These are phyloP conservation scores for Drosophila dunni DNA, from an alignment of 1,140 invertebrate species.

Conservation along the genomic window DNA sequence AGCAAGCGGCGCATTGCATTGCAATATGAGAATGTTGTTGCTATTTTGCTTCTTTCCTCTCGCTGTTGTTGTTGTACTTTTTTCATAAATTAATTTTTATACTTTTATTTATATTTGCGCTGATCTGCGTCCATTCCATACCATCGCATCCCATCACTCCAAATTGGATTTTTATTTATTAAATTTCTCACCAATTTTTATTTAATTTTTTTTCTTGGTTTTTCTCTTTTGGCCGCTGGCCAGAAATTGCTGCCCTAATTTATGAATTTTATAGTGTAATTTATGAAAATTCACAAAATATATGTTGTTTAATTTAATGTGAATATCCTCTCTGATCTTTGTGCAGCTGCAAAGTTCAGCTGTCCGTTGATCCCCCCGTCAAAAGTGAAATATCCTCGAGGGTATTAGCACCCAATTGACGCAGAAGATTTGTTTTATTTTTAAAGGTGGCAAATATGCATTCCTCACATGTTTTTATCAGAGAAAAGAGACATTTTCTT, in stretches of 20 bases:
- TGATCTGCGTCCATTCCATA: background rate
- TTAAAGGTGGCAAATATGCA: too few species aligned
- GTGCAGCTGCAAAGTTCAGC: slow-evolving; percentile 3
- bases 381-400: background rate
- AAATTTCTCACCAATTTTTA: background rate
- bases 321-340: slow-evolving; percentile 14
- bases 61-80: background rate
- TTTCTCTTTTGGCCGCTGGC: slow-evolving; percentile 33
- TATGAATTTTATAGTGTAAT: slow-evolving; percentile 29
- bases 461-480: too few species aligned
- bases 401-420: background rate
- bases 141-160: slow-evolving; percentile 1
- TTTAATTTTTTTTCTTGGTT: background rate
- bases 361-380: background rate
- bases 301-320: slow-evolving; percentile 6
- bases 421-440: too few species aligned
- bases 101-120: slow-evolving; percentile 5
- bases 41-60: slow-evolving; percentile 8
- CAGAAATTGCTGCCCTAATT: slow-evolving; percentile 41
- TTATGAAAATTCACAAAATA: slow-evolving; percentile 28
- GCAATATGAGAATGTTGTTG: slow-evolving; percentile 34
- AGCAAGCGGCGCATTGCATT: slow-evolving; percentile 57
- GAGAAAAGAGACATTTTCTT: too few species aligned
- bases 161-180: slow-evolving; percentile 25
- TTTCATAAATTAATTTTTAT: slow-evolving; percentile 40